phyloP scores from a whole-genome alignment of 2,797 vertebrate species.

The Platalea minor region DNA sequence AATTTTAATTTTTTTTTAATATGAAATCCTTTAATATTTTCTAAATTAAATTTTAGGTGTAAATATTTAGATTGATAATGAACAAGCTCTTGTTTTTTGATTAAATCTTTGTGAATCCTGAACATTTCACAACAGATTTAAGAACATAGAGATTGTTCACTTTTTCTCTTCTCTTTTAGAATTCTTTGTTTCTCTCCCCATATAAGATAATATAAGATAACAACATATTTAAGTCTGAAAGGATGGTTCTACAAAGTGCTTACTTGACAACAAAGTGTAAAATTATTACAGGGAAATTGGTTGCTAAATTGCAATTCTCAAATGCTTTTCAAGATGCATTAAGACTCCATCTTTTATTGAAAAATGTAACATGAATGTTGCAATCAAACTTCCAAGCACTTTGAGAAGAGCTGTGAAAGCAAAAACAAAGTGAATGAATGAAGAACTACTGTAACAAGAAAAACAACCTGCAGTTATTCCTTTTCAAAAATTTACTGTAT shows the following conservation, averaged over 20 bases:
- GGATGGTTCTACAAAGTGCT: neutral
- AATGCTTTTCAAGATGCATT: neutral
- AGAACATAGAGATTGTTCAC: neutral
- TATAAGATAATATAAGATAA: neutral
- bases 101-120: neutral
- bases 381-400: neutral
- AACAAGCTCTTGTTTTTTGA: neutral
- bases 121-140: neutral
- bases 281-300: neutral
- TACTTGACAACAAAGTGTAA: neutral
- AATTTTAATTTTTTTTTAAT: neutral
- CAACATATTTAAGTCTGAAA: neutral
- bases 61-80: neutral
- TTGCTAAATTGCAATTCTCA: neutral
- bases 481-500: neutral
- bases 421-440: neutral
- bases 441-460: neutral
- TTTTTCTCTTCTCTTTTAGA: neutral
- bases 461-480: accelerated
- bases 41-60: neutral
- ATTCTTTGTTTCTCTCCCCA: neutral
- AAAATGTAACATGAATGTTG: neutral
- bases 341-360: neutral
- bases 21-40: neutral
- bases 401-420: neutral